These are phyloP conservation scores for Sarcophaga subvicina DNA, from an alignment of 2,888 invertebrate genomes.

Conservation along the genomic window DNA sequence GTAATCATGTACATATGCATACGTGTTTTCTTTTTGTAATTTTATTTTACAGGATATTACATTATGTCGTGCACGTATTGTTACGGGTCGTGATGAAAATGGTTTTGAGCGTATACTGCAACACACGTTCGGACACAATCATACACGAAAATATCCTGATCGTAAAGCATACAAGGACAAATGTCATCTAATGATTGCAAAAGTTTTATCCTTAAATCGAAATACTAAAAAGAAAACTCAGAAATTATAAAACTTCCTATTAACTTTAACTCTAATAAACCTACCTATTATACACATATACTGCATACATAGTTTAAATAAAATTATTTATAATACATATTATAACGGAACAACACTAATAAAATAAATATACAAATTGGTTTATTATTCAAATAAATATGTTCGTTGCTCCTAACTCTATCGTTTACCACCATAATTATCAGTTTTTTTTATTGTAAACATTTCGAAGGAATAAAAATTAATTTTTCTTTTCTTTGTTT, in stretches of 20 bases:
- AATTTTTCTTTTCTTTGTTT: conserved; percentile 41
- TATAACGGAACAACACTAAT: neutral
- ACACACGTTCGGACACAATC: conserved; percentile 78
- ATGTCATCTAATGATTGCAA: conserved; percentile 46
- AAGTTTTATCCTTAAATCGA: conserved; percentile 55
- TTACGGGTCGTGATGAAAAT: conserved; percentile 76
- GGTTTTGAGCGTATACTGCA: conserved; percentile 78
- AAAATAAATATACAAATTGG: neutral
- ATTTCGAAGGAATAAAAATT: neutral
- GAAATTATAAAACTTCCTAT: conserved; percentile 1
- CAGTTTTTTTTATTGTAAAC: neutral
- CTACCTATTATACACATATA: neutral
- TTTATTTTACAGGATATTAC: conserved; percentile 77
- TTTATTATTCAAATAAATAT: neutral
- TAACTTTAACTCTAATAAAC: neutral
- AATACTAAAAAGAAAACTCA: conserved; percentile 30
- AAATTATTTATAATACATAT: conserved; percentile 12
- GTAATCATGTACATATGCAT: neutral
- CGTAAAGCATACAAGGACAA: conserved; percentile 58
- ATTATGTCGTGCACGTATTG: conserved; percentile 79
- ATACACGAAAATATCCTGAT: conserved; percentile 74
- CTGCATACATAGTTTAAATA: conserved; percentile 23
- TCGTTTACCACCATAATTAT: no score
- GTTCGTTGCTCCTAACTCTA: no score
- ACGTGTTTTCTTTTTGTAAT: conserved; percentile 18